Evolutionary conservation across 2,113 vertebrate genomes (phyloP), one percentile per base, ranked within the genome.

Genomic region (Halcyon senegalensis): DNA sequence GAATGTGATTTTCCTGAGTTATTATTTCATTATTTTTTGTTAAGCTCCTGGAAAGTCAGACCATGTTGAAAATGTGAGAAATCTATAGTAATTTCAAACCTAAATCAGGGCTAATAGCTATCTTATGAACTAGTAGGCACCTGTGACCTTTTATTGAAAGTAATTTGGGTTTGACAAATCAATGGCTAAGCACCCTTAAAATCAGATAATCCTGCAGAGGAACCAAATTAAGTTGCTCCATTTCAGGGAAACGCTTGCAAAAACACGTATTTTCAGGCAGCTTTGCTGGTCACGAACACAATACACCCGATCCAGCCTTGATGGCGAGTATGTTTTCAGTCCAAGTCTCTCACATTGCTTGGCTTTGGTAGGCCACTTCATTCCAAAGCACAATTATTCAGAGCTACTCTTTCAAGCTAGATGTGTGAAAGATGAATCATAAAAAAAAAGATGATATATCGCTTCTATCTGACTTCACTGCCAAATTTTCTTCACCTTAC

Each of bases 341-440:
- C 58, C 59, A 87, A 87, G 62, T 74, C 93, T 86, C 56, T 91
- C 89, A 84, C 1, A 1, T 59, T 64, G 39, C 60, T 84, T 89
- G 89, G 58, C 39, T 11, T 58, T 75, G 59, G 30, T 39, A 87
- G 87, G 62, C 66, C 53, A 66, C 43, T 84, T 93, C 15, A 2
- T 69, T 95, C 81, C 70, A 53, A 62, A 89, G 35, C 24, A 72
- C 74, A 76, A 84, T 75, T 95, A 87, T 82, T 81, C 68, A 84
- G 77, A 92, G 35, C 7, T 91, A 48, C 33, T 60, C 43, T 68
- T 91, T 84, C 87, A 78, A 91, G 43, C 7, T 59, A 50, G 75
- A 84, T 11, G 37, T 92, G 91, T 68, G 89, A 95, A 90, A 89
- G 41, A 86, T 67, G 73, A 94, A 66, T 70, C 46, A 76, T 62